These are phyloP conservation scores for Rhabdornis inornatus DNA, from an alignment of 2,113 vertebrate genomes.

Conservation along the genomic window DNA sequence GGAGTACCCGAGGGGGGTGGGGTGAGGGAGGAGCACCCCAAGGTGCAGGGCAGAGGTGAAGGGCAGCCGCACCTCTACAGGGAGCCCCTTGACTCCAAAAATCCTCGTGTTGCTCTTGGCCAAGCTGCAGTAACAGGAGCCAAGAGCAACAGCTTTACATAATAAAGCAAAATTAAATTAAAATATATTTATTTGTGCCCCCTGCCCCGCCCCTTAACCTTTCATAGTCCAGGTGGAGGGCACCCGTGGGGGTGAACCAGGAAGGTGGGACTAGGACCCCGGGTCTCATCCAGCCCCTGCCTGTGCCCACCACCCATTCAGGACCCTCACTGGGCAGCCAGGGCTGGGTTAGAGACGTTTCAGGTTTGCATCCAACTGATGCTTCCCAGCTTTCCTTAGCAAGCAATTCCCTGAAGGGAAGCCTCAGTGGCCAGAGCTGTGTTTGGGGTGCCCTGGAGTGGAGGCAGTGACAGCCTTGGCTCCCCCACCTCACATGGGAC, in stretches of 20 bases:
- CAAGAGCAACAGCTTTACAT: conserved; percentile 61
- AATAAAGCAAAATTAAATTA: conserved; percentile 66
- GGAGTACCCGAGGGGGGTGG: background rate
- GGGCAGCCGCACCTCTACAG: background rate
- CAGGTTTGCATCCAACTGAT: background rate
- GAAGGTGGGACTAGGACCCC: background rate
- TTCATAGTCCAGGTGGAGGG: background rate
- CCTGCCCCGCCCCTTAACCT: background rate
- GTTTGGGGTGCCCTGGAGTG: background rate
- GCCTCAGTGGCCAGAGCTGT: background rate
- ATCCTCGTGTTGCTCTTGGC: conserved; percentile 39
- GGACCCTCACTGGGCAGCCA: background rate
- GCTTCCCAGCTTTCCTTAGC: background rate
- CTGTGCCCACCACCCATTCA: fast-evolving
- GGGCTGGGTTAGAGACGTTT: fast-evolving
- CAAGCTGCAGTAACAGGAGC: background rate
- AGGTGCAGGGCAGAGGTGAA: background rate
- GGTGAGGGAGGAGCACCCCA: background rate
- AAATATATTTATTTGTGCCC: conserved; percentile 14
- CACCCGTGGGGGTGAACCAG: fast-evolving
- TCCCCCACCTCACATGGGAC: background rate
- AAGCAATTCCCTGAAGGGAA: background rate
- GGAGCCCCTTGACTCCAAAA: conserved; percentile 15
- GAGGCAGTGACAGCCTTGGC: background rate
- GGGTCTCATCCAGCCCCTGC: background rate